Percentiles rank a stretch among this genome's conserved stretches.
phyloP scores from a whole-genome alignment of 2,888 invertebrate genomes.

The Cylindroiulus punctatus region DNA sequence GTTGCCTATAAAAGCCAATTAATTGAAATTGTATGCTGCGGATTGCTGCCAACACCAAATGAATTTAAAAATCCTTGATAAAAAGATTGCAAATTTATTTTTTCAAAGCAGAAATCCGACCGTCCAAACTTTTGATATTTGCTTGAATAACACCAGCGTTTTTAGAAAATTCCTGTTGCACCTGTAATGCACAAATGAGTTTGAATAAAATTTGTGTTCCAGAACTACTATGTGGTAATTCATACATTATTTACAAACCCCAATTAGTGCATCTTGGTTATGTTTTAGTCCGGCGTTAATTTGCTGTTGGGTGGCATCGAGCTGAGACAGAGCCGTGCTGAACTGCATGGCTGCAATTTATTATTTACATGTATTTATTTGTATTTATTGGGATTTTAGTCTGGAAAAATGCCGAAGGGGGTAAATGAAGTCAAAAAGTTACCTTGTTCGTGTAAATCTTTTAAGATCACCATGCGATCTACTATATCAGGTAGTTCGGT shows the following conservation, averaged over 20 bases:
- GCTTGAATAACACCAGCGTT: constrained; percentile 82
- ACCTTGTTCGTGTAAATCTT: constrained; percentile 92
- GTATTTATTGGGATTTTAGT: not conserved
- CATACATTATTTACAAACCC: constrained; percentile 6
- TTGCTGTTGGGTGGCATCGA: constrained; percentile 80
- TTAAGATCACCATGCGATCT: constrained; percentile 85
- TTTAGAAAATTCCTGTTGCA: constrained; percentile 82
- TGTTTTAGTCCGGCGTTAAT: constrained; percentile 78
- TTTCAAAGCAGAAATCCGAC: constrained; percentile 74
- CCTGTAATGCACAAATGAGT: constrained; percentile 63
- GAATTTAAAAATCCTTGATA: constrained; percentile 27
- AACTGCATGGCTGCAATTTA: constrained; percentile 83
- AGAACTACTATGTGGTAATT: not conserved
- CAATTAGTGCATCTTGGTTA: constrained; percentile 72
- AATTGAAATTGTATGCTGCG: too few relatives aligned
- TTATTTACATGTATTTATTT: too few relatives aligned
- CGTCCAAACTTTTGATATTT: constrained; percentile 79
- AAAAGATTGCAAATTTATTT: constrained; percentile 62
- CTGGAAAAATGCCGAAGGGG: too few relatives aligned
- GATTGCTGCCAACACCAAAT: constrained; percentile 7
- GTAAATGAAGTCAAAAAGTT: constrained; percentile 58
- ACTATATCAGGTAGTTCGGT: constrained; percentile 82
- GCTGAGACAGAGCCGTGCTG: constrained; percentile 82
- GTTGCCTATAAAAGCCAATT: not conserved
- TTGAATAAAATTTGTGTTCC: not conserved